Percentiles rank a stretch among this genome's conserved stretches.
phyloP scores from a whole-genome alignment of 2,113 vertebrate genomes.

The Fulmarus glacialis region DNA sequence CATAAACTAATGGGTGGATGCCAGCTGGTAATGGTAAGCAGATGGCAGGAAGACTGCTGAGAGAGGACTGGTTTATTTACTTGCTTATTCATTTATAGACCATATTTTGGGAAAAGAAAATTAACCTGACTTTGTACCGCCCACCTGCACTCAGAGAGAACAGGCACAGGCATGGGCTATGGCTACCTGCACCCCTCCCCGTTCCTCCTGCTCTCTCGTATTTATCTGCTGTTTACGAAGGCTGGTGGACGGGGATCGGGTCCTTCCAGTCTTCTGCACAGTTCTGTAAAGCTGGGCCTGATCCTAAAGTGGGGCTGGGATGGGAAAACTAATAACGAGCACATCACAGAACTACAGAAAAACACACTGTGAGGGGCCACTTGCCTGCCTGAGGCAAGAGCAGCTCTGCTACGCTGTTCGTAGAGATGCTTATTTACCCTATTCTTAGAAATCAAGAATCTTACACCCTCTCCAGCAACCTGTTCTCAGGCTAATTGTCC shows the following conservation, averaged over 20 bases:
- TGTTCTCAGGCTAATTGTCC: background rate
- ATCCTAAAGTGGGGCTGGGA: background rate
- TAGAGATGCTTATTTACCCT: background rate
- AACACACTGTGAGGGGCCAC: background rate
- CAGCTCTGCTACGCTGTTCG: fast-evolving
- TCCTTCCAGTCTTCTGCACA: background rate
- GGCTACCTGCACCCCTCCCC: fast-evolving
- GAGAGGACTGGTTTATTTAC: conserved; percentile 39
- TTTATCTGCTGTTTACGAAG: background rate
- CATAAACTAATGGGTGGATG: background rate
- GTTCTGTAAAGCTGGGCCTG: background rate
- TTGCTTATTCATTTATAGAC: conserved; percentile 19
- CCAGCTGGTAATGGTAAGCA: conserved; percentile 55
- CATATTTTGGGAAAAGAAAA: background rate
- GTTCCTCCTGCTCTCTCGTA: fast-evolving
- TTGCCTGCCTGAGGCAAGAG: background rate
- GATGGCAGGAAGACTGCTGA: conserved; percentile 47
- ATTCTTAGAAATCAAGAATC: background rate
- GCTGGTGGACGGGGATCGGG: fast-evolving
- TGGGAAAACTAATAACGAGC: background rate
- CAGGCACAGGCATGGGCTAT: fast-evolving
- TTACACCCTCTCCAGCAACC: background rate
- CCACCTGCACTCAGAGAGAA: background rate
- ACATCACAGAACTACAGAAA: background rate
- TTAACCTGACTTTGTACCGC: background rate